Conservation (phyloP, 2,113 vertebrate species). For the Brachyhypopomus gauderio region DNA sequence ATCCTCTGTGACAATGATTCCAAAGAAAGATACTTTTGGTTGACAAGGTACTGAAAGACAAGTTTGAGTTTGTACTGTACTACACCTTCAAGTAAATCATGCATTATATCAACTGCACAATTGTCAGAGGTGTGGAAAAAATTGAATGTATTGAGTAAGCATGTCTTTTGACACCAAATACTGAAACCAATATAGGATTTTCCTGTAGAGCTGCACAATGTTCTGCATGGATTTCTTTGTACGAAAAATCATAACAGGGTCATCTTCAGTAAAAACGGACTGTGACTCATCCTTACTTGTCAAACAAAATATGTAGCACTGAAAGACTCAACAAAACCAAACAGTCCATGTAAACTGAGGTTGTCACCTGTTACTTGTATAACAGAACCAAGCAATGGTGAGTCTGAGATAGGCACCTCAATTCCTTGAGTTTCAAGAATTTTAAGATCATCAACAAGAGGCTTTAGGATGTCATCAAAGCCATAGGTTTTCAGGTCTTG, state of each 20-base stretch:
- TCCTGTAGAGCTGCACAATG: not conserved
- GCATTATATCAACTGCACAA: constrained; percentile 29
- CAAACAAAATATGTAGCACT: not conserved
- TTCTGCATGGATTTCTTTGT: not conserved
- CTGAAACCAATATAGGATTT: constrained; percentile 13
- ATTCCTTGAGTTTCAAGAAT: not conserved
- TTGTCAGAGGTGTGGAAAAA: constrained; percentile 12
- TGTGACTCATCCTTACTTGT: not conserved
- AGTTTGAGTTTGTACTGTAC: constrained; percentile 37
- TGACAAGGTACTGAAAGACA: constrained; percentile 6
- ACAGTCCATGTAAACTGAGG: not conserved
- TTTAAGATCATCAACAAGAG: not conserved
- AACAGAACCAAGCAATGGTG: not conserved
- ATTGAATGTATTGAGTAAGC: constrained; percentile 14
- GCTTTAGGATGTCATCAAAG: not conserved
- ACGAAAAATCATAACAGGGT: constrained; percentile 2
- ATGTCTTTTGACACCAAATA: constrained; percentile 31
- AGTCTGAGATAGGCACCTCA: not conserved
- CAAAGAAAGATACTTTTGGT: constrained; percentile 18
- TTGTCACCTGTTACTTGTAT: not conserved
- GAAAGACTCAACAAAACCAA: not conserved
- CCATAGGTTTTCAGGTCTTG: not conserved
- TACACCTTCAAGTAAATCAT: constrained; percentile 38
- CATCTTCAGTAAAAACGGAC: constrained; percentile 6
- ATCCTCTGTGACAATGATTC: constrained; percentile 12